Evolutionary conservation across 92 coral and sea anemone species (phyloP).

Genomic region (Metridium senile): DNA sequence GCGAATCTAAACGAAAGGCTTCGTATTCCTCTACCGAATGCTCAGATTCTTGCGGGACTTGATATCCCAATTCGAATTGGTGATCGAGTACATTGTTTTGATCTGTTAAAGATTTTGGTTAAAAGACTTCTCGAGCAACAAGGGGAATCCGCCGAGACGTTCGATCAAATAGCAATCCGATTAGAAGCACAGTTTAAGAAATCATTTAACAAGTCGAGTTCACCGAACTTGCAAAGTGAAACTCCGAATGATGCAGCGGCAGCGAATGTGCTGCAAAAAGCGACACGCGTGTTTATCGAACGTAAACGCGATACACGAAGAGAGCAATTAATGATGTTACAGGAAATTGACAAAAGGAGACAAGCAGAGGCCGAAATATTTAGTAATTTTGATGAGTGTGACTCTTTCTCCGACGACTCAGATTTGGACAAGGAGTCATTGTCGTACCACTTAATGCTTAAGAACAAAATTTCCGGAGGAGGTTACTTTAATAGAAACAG

Average conservation of each 20-base stretch:
- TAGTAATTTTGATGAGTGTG: conserved; percentile 15
- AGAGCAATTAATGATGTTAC: conserved; percentile 32
- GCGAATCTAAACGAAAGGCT: conserved; percentile 72
- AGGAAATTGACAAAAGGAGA: conserved; percentile 30
- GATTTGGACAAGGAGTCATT: conserved; percentile 37
- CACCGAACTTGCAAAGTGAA: conserved; percentile 10
- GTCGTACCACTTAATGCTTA: conserved; percentile 29
- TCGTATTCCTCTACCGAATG: conserved; percentile 65
- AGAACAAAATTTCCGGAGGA: conserved; percentile 26
- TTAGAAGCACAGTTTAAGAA: conserved; percentile 58
- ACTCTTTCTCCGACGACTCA: conserved; percentile 39
- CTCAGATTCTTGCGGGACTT: conserved; percentile 60
- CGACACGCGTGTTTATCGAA: conserved; percentile 29
- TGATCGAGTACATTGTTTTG: conserved; percentile 79
- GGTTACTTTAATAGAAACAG: neutral
- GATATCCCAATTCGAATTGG: conserved; percentile 78
- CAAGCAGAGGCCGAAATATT: conserved; percentile 17
- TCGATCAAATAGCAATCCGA: conserved; percentile 66
- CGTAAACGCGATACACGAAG: conserved; percentile 54
- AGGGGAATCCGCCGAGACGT: conserved; percentile 78
- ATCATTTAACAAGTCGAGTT: conserved; percentile 29
- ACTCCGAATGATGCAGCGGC: conserved; percentile 28
- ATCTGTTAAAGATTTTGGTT: conserved; percentile 73
- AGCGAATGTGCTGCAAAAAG: conserved; percentile 27
- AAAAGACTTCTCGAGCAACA: conserved; percentile 69